Base-by-base conservation (phyloP, 2,113 vertebrate genomes). In the Cygnus buccinator region DNA sequence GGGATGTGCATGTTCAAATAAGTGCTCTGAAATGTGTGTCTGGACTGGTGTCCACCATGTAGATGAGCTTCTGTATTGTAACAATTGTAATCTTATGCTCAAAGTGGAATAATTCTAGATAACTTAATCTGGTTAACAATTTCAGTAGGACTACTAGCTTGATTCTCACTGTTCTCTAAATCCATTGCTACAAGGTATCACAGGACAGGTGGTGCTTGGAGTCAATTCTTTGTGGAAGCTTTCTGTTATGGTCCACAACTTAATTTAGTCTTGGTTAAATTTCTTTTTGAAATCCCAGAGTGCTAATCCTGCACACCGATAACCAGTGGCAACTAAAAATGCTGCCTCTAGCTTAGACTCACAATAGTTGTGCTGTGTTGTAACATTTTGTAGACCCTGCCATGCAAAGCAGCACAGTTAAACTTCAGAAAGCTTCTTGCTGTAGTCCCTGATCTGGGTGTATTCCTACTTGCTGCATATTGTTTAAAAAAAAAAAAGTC, bases 221-320 rank as follows among this genome's bases (percentile, higher is more conserved):
- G 78, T 90, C 44, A 73, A 17, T 88, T 85, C 58, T 83, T 20
- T 87, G 4, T 39, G 1, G 63, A 33, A 89, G 68, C 80, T 89
- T 70, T 62, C 35, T 1, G 1, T 92, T 72, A n/a, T 8, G 57
- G 71, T 76, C 41, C 39, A 65, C 58, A 75, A 35, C 39, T 79
- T 78, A 59, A 83, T 66, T 33, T 52, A 62, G 46, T 79, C 25
- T 75, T 68, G 57, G 62, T 81, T 44, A 66, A 74, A 81, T 85
- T 73, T 37, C 21, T 76, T 62, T 52, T 71, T 65, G 95, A 97
- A 98, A 97, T 98, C 98, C 97, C 97, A 97, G 75, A 96, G 97
- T 98, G 94, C 96, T 98, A 97, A 98, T 98, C 98, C 97, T 98
- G 95, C 97, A 79, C 96, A 39, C 52, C 63, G 39, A 96, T 75